Evolutionary conservation across 2,797 vertebrate species (phyloP), one percentile per base, ranked within the genome.

Genomic region (Crax fasciolata): DNA sequence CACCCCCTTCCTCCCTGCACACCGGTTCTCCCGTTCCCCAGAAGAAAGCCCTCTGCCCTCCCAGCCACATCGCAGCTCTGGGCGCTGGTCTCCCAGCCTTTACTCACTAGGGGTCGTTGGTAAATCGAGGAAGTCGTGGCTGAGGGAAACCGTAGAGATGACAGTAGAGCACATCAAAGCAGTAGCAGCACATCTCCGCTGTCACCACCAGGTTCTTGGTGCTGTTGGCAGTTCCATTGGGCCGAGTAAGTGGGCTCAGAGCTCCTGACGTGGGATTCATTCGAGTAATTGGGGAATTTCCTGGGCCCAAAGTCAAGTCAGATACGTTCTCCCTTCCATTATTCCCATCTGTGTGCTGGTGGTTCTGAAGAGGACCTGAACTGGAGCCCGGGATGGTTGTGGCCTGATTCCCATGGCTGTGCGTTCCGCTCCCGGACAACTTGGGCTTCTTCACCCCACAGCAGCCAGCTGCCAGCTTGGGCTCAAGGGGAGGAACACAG

Each of bases 61-160:
- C 27, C 18, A 87, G 1, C 5, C 70, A 73, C 55, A 41, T 11
- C 82, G 71, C n/a, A 81, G 70, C 90, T 65, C 67, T 54, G 63
- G 73, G 10, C 55, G 67, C 58, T 17, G 67, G 65, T 55, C 79
- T 89, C 68, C 89, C 85, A 80, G 66, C 75, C 59, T 32, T 91
- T 98, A 98, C 98, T 98, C 97, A 98, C 98, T 98, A 98, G 98
- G 98, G 98, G 96, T 98, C 98, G 97, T 98, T 98, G 97, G 98
- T 98, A 93, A 98, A 98, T 83, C 98, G 98, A 96, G 98, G 98
- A 89, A 98, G 98, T 77, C 98, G 98, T 89, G 98, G 98, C 98
- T 98, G 98, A 93, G 98, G 98, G 89, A 98, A 98, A 97, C 98
- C 98, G 67, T 98, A 98, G 94, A 98, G 98, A 97, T 98, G 98